phyloP scores from a whole-genome alignment of 1,140 invertebrate genomes.

The Apocrypta bakeri region DNA sequence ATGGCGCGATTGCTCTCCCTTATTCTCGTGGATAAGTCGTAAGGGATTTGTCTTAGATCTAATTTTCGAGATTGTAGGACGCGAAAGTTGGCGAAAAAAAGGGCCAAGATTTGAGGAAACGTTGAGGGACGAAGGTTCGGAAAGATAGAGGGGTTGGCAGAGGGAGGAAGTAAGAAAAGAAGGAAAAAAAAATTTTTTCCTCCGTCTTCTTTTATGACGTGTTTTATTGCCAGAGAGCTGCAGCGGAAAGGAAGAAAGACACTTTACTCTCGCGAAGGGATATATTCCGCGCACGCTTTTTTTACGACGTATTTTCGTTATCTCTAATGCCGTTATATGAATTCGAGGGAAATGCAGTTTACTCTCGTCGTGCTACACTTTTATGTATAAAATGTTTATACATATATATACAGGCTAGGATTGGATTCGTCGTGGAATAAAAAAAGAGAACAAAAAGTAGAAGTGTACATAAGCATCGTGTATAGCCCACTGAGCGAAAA shows the following conservation, averaged over 20 bases:
- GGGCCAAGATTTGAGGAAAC: neutral
- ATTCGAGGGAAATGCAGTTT: conserved; percentile 13
- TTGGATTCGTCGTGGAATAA: neutral
- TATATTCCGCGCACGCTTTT: conserved; percentile 30
- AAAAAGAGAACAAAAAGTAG: neutral
- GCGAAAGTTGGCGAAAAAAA: neutral
- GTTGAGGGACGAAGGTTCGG: neutral
- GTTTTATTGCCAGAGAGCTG: conserved; percentile 43
- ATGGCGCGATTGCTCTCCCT: conserved; percentile 27
- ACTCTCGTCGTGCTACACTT: neutral
- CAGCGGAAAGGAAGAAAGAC: neutral
- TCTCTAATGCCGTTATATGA: conserved; percentile 41
- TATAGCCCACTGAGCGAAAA: no score
- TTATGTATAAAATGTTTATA: conserved; percentile 32
- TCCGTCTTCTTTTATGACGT: conserved; percentile 50
- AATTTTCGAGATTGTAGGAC: conserved; percentile 49
- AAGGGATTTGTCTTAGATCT: conserved; percentile 48
- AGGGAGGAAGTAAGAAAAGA: no score
- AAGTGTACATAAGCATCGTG: neutral
- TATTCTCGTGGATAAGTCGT: conserved; percentile 31
- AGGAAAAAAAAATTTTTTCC: conserved; percentile 21
- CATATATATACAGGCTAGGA: no score
- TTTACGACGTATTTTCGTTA: conserved; percentile 48
- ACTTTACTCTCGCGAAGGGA: conserved; percentile 48
- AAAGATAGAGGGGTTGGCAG: no score